Percentiles rank a stretch among this genome's conserved stretches.
Evolutionary conservation across 2,113 vertebrate genomes (phyloP).

Genomic region (Rhinogobius similis): DNA sequence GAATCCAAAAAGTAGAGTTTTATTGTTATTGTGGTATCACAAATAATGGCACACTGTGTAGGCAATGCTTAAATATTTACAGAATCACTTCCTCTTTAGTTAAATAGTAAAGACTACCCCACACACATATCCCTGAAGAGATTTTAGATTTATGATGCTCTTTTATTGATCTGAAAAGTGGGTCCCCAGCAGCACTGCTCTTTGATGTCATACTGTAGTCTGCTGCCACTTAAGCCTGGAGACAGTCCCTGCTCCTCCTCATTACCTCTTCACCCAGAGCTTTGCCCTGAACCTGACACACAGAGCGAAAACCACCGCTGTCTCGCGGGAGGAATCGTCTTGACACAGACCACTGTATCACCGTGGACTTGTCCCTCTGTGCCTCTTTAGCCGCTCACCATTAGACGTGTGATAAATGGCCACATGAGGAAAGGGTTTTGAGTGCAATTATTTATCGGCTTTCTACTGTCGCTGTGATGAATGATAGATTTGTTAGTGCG

Average conservation of each 20-base stretch:
- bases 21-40: no score
- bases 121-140: slow-evolving; percentile 31
- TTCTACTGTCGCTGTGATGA: slow-evolving; percentile 43
- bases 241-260: slow-evolving; percentile 52
- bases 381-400: slow-evolving; percentile 13
- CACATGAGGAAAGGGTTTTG: slow-evolving; percentile 29
- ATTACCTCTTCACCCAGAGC: slow-evolving; percentile 57
- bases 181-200: slow-evolving; percentile 23
- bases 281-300: slow-evolving; percentile 45
- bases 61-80: no score
- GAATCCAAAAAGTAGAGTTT: no score
- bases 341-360: slow-evolving; percentile 32
- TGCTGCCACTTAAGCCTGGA: slow-evolving; percentile 39
- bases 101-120: slow-evolving; percentile 22
- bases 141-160: slow-evolving; percentile 69
- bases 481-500: slow-evolving; percentile 38
- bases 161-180: slow-evolving; percentile 58
- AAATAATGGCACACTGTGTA: no score
- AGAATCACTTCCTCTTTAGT: neutral
- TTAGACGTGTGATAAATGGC: slow-evolving; percentile 44
- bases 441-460: slow-evolving; percentile 48
- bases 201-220: slow-evolving; percentile 58
- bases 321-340: slow-evolving; percentile 26
- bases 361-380: slow-evolving; percentile 16
- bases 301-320: slow-evolving; percentile 31